Evolutionary conservation across 2,888 invertebrate genomes (phyloP).

Genomic region (Tortrix viridana): DNA sequence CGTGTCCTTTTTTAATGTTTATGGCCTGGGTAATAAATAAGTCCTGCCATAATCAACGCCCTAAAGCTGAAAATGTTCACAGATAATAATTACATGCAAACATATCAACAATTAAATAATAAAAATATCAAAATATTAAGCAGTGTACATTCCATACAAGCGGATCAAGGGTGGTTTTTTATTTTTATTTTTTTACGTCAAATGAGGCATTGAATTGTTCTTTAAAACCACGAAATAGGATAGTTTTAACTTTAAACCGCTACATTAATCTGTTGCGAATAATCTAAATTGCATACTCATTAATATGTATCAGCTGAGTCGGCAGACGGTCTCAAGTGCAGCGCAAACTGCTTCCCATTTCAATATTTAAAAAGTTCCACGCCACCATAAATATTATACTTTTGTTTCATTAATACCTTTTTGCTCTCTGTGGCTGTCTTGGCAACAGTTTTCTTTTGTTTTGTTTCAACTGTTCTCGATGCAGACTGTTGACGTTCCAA

Average conservation of each 20-base stretch:
- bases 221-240: background rate
- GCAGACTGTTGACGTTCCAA: background rate
- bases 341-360: conserved; percentile 39
- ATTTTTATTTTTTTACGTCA: no score
- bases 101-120: no score
- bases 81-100: no score
- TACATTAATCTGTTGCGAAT: conserved; percentile 31
- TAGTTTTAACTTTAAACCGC: conserved; percentile 1
- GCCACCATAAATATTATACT: conserved; percentile 29
- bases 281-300: conserved; percentile 37
- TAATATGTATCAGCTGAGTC: conserved; percentile 33
- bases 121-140: no score
- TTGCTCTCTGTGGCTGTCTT: conserved; percentile 6
- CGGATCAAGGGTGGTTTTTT: no score
- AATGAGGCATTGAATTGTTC: no score
- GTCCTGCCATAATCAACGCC: no score
- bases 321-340: conserved; percentile 35
- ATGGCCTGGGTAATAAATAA: no score
- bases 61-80: no score
- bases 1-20: no score
- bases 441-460: conserved; percentile 8
- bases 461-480: background rate
- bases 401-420: conserved; percentile 23
- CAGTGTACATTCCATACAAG: no score
- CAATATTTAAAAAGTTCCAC: conserved; percentile 32